phyloP scores from a whole-genome alignment of 2,888 invertebrate genomes.

The Stramonita haemastoma region DNA sequence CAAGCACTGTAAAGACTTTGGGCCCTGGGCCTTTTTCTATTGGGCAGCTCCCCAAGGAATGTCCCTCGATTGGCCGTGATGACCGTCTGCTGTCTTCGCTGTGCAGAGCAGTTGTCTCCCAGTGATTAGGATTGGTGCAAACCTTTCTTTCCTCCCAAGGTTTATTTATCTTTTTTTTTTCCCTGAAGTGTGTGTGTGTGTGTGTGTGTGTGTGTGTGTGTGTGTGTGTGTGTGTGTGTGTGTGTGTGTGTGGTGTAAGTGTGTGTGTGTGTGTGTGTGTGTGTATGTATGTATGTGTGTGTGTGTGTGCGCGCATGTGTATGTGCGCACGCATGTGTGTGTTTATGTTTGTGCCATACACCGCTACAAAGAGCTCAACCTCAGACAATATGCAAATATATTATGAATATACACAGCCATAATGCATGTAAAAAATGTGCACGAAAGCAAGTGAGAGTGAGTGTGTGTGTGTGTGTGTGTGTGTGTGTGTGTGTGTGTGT shows the following conservation, averaged over 20 bases:
- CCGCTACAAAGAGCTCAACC: not conserved
- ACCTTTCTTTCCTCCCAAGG: not conserved
- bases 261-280: not conserved
- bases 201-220: too few species aligned
- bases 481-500: too few species aligned
- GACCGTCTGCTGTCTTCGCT: slow-evolving; percentile 31
- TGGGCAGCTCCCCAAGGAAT: slow-evolving; percentile 53
- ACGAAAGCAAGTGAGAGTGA: too few species aligned
- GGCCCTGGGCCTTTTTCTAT: slow-evolving; percentile 65
- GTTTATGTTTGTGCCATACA: too few species aligned
- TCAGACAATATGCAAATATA: not conserved
- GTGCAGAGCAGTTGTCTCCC: not conserved
- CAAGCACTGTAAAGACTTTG: slow-evolving; percentile 72
- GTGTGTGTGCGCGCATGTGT: not conserved
- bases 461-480: too few species aligned
- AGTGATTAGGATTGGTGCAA: too few species aligned
- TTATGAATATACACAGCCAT: too few species aligned
- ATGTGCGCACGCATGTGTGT: too few species aligned
- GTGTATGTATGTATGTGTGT: not conserved
- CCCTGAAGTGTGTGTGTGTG: too few species aligned
- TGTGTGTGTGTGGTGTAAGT: too few species aligned
- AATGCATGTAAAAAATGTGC: too few species aligned
- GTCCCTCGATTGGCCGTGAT: slow-evolving; percentile 18
- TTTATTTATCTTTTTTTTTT: not conserved
- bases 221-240: too few species aligned